Conservation (phyloP, 2,888 invertebrate species). For the Spisula solida region DNA sequence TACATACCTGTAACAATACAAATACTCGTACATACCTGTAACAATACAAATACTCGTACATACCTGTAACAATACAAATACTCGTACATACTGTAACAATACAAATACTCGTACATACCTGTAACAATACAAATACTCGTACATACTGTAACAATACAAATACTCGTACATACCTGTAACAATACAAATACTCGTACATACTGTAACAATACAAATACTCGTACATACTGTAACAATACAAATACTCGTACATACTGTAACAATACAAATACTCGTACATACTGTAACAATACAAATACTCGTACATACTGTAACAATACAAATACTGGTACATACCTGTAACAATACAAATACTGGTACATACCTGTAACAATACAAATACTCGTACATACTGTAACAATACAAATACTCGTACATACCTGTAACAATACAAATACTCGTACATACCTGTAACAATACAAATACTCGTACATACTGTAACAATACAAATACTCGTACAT, state of each 20-base stretch:
- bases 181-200: not conserved
- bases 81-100: too few species aligned
- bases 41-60: constrained; percentile 47
- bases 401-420: constrained; percentile 47
- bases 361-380: constrained; percentile 33
- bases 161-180: constrained; percentile 47
- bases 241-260: too few species aligned
- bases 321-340: constrained; percentile 47
- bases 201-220: too few species aligned
- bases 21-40: too few species aligned
- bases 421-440: constrained; percentile 37
- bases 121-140: not conserved
- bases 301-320: too few species aligned
- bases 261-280: constrained; percentile 47
- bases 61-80: constrained; percentile 30
- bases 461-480: too few species aligned
- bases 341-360: constrained; percentile 34
- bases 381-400: too few species aligned
- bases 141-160: too few species aligned
- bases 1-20: constrained; percentile 40
- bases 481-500: constrained; percentile 47
- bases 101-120: constrained; percentile 50
- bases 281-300: constrained; percentile 19
- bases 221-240: constrained; percentile 36
- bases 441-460: constrained; percentile 40